Evolutionary conservation across 2,113 vertebrate species (phyloP).

Genomic region (Xenus cinereus): DNA sequence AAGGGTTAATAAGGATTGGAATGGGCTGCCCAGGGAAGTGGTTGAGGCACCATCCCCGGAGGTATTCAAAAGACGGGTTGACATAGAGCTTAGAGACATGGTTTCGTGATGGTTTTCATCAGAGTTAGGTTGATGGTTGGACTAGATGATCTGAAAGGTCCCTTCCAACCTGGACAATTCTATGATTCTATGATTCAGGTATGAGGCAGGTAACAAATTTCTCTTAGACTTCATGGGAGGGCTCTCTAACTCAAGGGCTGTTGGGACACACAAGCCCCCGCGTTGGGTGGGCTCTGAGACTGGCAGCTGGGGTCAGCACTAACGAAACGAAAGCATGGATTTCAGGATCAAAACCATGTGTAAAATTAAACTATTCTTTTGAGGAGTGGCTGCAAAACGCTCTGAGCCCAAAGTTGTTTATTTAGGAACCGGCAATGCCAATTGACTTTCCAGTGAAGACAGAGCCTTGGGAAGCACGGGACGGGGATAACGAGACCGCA

Average conservation of each 20-base stretch:
- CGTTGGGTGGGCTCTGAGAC: not conserved
- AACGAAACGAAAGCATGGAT: not conserved
- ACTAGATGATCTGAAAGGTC: no score
- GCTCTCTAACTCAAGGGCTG: not conserved
- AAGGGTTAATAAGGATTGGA: no score
- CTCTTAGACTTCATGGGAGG: not conserved
- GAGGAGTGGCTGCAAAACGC: not conserved
- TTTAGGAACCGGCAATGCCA: not conserved
- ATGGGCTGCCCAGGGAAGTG: no score
- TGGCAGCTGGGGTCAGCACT: fast-evolving
- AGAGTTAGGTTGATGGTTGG: no score
- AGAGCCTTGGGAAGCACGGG: not conserved
- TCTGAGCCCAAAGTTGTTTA: not conserved
- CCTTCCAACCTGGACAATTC: no score
- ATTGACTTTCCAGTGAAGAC: not conserved
- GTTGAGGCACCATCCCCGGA: no score
- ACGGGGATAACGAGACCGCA: no score
- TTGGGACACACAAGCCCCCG: not conserved
- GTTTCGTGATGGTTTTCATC: no score
- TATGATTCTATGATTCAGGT: not conserved
- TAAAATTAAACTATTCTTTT: not conserved
- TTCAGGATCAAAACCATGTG: not conserved
- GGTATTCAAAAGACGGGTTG: no score
- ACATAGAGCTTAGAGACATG: no score
- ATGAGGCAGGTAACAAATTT: not conserved